Conservation (phyloP, 2,797 vertebrate species). For the Poecilia velifera region DNA sequence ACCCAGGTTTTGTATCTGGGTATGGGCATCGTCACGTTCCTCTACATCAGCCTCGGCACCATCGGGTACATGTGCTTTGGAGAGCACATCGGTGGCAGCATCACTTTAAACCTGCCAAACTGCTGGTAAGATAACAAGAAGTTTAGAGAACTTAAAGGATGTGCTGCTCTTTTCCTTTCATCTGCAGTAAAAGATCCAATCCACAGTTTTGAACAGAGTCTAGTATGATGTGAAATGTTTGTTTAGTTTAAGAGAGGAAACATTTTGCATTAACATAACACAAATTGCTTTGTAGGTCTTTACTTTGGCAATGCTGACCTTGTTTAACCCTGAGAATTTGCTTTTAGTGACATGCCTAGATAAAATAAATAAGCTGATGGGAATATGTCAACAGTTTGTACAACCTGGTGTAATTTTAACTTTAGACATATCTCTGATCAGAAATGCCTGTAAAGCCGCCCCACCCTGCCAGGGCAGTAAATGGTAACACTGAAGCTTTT, state of each 20-base stretch:
- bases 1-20: constrained; percentile 85
- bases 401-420: background rate
- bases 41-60: constrained; percentile 91
- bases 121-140: constrained; percentile 86
- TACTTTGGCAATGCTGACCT: background rate
- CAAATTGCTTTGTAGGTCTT: background rate
- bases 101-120: constrained; percentile 95
- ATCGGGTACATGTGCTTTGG: constrained; percentile 93
- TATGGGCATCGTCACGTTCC: constrained; percentile 87
- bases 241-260: background rate
- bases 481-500: background rate
- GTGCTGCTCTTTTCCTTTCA: background rate
- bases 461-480: background rate
- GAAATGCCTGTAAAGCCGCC: background rate
- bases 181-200: background rate
- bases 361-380: background rate
- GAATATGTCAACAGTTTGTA: background rate
- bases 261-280: background rate
- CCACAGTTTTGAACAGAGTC: background rate
- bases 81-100: constrained; percentile 84
- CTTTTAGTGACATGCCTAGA: background rate
- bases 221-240: background rate
- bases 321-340: background rate
- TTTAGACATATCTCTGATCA: background rate
- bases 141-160: background rate